Percentiles rank a stretch among this genome's conserved stretches.
phyloP scores from a whole-genome alignment of 2,797 vertebrate genomes.

The Choloepus didactylus region DNA sequence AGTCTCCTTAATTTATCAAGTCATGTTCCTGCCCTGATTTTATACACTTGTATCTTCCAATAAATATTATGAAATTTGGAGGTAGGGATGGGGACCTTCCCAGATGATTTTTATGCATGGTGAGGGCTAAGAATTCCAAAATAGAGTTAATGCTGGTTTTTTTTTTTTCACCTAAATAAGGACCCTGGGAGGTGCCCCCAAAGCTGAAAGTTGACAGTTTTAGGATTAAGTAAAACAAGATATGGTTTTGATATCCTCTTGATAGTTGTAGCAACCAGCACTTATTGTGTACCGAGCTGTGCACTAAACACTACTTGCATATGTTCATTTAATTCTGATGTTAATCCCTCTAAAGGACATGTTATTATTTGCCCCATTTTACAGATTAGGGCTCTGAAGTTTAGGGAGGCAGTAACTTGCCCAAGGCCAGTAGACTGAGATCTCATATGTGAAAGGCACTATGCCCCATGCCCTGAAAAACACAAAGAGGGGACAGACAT shows the following conservation, averaged over 20 bases:
- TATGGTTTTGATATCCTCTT: background rate
- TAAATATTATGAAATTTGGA: slow-evolving; percentile 96
- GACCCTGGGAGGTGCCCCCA: background rate
- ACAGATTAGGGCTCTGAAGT: background rate
- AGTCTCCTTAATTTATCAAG: slow-evolving; percentile 96
- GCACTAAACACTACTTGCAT: background rate
- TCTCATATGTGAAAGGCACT: background rate
- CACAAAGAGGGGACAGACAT: background rate
- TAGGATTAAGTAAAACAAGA: background rate
- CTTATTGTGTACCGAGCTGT: background rate
- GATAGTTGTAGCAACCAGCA: background rate
- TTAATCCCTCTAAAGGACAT: background rate
- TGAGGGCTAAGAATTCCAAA: background rate
- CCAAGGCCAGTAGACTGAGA: background rate
- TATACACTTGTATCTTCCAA: slow-evolving; percentile 93
- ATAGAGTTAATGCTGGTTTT: background rate
- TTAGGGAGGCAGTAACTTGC: background rate
- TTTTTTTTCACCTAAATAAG: background rate
- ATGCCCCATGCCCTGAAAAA: background rate
- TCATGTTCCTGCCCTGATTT: slow-evolving; percentile 95
- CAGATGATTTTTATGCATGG: background rate
- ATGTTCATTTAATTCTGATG: background rate
- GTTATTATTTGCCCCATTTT: background rate
- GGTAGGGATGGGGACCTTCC: too few relatives aligned
- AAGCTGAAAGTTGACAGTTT: background rate